These are phyloP conservation scores for Coelinius sp. DNA, from an alignment of 2,888 invertebrate species.

Conservation along the genomic window DNA sequence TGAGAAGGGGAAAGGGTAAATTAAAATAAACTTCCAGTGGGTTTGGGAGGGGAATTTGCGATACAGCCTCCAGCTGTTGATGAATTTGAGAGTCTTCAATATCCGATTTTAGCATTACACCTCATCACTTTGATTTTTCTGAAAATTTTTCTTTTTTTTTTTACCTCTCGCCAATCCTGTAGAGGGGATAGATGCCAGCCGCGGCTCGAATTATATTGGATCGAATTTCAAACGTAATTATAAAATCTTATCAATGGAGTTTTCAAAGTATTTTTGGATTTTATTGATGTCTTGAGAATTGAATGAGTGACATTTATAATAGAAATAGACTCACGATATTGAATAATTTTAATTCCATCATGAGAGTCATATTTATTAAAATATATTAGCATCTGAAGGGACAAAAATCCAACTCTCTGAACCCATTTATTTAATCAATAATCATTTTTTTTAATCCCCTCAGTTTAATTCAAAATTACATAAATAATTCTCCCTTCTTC, in stretches of 20 bases:
- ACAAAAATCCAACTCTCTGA: no score
- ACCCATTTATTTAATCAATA: no score
- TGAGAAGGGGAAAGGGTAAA: slow-evolving; percentile 25
- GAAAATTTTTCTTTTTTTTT: background rate
- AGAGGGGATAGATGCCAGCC: background rate
- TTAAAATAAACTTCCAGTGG: slow-evolving; percentile 33
- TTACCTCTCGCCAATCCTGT: background rate
- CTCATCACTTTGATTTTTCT: slow-evolving; percentile 18
- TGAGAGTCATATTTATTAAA: background rate
- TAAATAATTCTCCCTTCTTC: background rate
- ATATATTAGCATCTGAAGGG: background rate
- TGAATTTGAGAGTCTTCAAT: background rate
- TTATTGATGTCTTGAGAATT: background rate
- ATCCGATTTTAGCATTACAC: slow-evolving; percentile 20
- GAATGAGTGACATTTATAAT: background rate
- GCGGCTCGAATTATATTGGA: background rate
- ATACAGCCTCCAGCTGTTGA: slow-evolving; percentile 43
- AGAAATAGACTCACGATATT: background rate
- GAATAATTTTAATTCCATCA: background rate
- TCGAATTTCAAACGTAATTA: slow-evolving; percentile 4
- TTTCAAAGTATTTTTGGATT: background rate
- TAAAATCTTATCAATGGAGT: background rate
- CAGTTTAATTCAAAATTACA: slow-evolving; percentile 3
- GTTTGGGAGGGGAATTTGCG: slow-evolving; percentile 29
- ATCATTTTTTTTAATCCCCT: background rate